phyloP scores from a whole-genome alignment of 2,797 vertebrate genomes.

The Macropodus opercularis region DNA sequence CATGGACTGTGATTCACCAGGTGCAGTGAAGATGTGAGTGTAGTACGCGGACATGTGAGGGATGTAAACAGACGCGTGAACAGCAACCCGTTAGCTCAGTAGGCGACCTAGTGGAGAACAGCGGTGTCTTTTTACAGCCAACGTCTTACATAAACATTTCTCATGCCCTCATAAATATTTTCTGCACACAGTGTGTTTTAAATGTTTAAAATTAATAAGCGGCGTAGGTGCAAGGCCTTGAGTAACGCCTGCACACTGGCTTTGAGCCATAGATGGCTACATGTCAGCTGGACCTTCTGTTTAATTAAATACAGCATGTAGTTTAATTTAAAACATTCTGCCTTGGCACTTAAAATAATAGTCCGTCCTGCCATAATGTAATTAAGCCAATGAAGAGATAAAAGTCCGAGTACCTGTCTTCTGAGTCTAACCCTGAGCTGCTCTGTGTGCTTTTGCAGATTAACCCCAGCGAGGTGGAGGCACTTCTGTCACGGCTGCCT shows the following conservation, averaged over 20 bases:
- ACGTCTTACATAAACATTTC: too few species aligned
- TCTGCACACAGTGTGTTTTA: background rate
- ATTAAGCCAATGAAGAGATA: too few species aligned
- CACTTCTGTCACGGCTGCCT: conserved; percentile 87
- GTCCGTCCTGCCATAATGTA: too few species aligned
- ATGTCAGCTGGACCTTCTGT: background rate
- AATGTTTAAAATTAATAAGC: background rate
- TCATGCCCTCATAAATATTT: background rate
- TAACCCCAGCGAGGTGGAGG: conserved; percentile 87
- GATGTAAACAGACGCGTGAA: conserved; percentile 8
- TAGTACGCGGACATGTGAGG: too few species aligned
- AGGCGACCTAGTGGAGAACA: conserved; percentile 1
- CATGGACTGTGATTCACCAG: background rate
- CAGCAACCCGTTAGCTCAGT: background rate
- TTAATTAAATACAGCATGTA: background rate
- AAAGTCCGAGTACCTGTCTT: too few species aligned
- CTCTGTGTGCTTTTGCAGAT: conserved; percentile 78
- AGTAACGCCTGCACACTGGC: background rate
- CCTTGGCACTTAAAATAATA: too few species aligned
- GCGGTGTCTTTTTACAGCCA: background rate
- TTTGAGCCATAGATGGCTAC: background rate
- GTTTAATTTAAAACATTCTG: background rate
- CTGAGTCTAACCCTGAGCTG: background rate
- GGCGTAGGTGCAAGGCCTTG: background rate
- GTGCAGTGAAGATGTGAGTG: conserved; percentile 18